Base-by-base conservation (phyloP, 2,797 vertebrate genomes). In the Chloroceryle inda region DNA sequence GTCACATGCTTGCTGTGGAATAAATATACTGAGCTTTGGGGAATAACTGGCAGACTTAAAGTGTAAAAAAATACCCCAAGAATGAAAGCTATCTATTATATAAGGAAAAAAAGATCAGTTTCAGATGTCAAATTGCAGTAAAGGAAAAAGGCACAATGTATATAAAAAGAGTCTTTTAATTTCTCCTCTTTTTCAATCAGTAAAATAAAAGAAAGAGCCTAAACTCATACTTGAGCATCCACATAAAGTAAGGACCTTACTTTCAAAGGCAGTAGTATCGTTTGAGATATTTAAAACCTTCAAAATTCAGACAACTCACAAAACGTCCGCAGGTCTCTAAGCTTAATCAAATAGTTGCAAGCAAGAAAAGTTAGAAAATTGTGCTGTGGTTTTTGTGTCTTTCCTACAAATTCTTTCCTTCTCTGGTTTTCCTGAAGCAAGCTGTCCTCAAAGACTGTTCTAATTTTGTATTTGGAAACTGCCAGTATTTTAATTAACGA, bases 1-100 rank as follows among this genome's bases (percentile, higher is more conserved):
- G 62, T 91, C 93, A 92, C 78, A 66, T 81, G 75, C 72, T 91
- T 85, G 55, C 83, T 73, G 6, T 50, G 56, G 77, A 94, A 95
- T 89, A 95, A 94, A 96, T 87, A 92, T 24, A 87, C 45, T 45
- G 50, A 92, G 16, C 72, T 73, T 92, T 88, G 26, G 74, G 71
- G 74, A 94, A 79, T 81, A 88, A 81, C 56, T 58, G 73, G 31
- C 35, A 73, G 89, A 72, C 9, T 64, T 85, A 38, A 58, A 79
- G 23, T 13, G 8, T 33, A 9, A 50, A 76, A 77, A 15, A 6
- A 40, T 40, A 40, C 3, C 8, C 9, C 44, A 64, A 74, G 37
- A 92, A 91, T 47, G 23, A 87, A 75, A 58, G 40, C 38, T 40
- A 37, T 58, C 21, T 64, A 45, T 77, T 91, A 56, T 6, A 42